phyloP scores from a whole-genome alignment of 2,888 invertebrate genomes.

The Anarsia innoxiella region DNA sequence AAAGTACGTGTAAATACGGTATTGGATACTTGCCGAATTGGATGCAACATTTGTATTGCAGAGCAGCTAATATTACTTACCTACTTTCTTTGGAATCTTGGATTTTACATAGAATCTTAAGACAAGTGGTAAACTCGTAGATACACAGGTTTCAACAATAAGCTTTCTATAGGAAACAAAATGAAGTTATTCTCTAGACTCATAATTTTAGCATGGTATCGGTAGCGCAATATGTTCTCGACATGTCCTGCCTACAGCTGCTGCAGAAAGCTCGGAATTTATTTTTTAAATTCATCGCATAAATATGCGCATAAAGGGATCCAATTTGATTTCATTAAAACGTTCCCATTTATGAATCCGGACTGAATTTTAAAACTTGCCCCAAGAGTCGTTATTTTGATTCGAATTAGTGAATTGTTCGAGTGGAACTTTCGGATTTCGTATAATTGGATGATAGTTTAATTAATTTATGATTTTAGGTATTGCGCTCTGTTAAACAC shows the following conservation, averaged over 20 bases:
- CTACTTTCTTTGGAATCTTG: too few relatives aligned
- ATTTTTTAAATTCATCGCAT: slow-evolving; percentile 34
- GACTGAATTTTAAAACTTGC: slow-evolving; percentile 23
- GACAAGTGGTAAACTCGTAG: too few relatives aligned
- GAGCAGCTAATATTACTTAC: too few relatives aligned
- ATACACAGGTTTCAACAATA: too few relatives aligned
- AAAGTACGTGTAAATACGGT: not conserved
- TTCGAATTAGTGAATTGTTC: slow-evolving; percentile 7
- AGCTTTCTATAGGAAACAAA: too few relatives aligned
- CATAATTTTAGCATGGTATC: slow-evolving; percentile 14
- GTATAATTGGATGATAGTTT: too few relatives aligned
- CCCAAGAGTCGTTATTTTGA: slow-evolving; percentile 8
- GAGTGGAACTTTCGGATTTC: slow-evolving; percentile 1
- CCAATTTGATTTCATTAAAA: slow-evolving; percentile 54
- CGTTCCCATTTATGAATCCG: slow-evolving; percentile 33
- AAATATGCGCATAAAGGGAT: slow-evolving; percentile 71
- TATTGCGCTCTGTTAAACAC: too few relatives aligned
- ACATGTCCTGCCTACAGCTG: slow-evolving; percentile 25
- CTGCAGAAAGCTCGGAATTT: slow-evolving; percentile 21
- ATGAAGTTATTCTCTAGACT: too few relatives aligned
- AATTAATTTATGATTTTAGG: too few relatives aligned
- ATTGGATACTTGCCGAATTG: too few relatives aligned
- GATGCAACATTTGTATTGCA: slow-evolving; percentile 1
- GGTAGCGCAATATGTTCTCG: slow-evolving; percentile 40
- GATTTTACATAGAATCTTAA: too few relatives aligned